phyloP scores from a whole-genome alignment of 2,113 vertebrate species.

The Egretta garzetta region DNA sequence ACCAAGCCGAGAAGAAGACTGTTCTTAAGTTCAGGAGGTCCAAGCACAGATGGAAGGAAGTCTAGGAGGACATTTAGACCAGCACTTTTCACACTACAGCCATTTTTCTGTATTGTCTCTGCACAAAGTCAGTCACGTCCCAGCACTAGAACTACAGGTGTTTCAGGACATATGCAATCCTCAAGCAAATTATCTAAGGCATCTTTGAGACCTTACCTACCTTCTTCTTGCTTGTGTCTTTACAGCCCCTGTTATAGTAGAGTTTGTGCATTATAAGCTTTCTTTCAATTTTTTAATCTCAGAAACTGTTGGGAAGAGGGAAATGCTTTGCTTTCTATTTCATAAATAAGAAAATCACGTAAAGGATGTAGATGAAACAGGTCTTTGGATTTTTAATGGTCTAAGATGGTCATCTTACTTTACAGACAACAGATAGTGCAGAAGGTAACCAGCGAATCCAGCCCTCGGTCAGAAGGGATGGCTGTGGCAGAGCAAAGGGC shows the following conservation, averaged over 20 bases:
- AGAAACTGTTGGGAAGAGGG: neutral
- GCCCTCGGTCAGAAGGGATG: neutral
- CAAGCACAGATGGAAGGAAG: neutral
- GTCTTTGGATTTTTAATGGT: neutral
- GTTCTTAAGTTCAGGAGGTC: neutral
- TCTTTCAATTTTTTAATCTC: neutral
- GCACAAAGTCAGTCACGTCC: rapidly evolving
- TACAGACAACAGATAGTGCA: neutral
- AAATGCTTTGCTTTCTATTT: neutral
- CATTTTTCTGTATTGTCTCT: neutral
- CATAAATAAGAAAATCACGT: rapidly evolving
- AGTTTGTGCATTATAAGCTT: neutral
- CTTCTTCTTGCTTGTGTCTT: neutral
- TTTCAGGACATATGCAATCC: neutral
- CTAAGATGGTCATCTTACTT: neutral
- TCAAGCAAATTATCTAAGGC: neutral
- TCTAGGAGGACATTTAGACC: neutral
- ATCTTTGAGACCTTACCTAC: neutral
- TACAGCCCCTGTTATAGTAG: neutral
- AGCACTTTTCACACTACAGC: neutral
- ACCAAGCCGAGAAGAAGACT: neutral
- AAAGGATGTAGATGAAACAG: neutral
- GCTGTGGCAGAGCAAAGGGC: neutral
- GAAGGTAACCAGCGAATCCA: neutral
- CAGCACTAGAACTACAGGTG: neutral